phyloP scores from a whole-genome alignment of 2,797 vertebrate species.

The Potorous gilbertii region DNA sequence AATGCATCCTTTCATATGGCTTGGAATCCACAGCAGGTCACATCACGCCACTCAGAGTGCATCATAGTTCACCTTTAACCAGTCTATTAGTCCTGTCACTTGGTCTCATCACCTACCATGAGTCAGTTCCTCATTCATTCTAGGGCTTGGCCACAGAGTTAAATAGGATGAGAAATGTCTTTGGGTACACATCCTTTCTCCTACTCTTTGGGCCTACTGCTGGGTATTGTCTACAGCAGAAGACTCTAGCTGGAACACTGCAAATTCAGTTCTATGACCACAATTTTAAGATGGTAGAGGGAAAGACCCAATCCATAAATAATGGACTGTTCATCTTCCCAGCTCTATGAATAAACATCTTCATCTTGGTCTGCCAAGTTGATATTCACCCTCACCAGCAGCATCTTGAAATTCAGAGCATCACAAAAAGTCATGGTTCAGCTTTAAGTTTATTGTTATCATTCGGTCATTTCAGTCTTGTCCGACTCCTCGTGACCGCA shows the following conservation, averaged over 20 bases:
- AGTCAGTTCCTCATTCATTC: neutral
- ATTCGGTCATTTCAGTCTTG: neutral
- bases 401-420: neutral
- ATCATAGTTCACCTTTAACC: neutral
- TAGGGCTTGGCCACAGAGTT: neutral
- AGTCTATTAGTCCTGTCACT: neutral
- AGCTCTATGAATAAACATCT: neutral
- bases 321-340: neutral
- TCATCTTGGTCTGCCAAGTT: slow-evolving; percentile 27
- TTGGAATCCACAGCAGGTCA: neutral
- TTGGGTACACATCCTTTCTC: neutral
- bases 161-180: neutral
- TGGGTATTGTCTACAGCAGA: slow-evolving; percentile 22
- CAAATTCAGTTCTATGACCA: neutral
- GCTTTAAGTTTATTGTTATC: neutral
- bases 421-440: neutral
- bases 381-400: neutral
- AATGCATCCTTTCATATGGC: neutral
- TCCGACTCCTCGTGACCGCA: neutral
- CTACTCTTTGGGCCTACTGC: slow-evolving; percentile 25
- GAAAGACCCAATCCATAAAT: slow-evolving; percentile 23
- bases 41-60: neutral
- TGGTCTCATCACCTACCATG: neutral
- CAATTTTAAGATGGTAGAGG: neutral
- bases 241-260: slow-evolving; percentile 37